Evolutionary conservation across 2,797 vertebrate species (phyloP), one percentile per base, ranked within the genome.

Genomic region (Notolabrus celidotus): DNA sequence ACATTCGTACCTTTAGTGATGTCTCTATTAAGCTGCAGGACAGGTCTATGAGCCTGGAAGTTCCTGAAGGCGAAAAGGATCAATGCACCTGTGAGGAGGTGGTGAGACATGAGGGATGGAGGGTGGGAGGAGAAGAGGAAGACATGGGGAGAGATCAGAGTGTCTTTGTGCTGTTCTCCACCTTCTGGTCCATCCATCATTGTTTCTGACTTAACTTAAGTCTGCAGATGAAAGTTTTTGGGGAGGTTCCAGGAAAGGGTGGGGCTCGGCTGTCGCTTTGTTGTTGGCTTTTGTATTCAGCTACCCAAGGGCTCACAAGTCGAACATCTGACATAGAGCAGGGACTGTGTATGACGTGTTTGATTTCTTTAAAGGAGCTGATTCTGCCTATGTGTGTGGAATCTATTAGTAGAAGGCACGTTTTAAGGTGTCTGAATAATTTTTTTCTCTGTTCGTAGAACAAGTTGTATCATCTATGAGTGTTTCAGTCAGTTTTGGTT

Each of bases 181-280:
- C 74, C 69, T 80, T 12, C 16, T 59, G 15, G 2, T 68, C 68
- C 74, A 74, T 82, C 77, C 74, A 62, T 89, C 89, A 73, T 77
- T 68, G 74, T 64, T 7, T 36, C 29, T 9, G 49, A 68, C 67
- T 79, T 77, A 73, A 49, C 55, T 59, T 49, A 38, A 20, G 25
- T 82, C 79, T 67, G 62, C 51, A 79, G 80, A 88, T 87, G 80
- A 91, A 88, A 83, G 86, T 80, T 70, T 36, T 47, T 47, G 61
- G 56, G 75, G 64, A 49, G 75, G 67, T 64, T 79, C 76, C 57
- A 47, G 70, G 63, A 67, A 23, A 59, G 62, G 84, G 88, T 16
- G 87, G 75, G 65, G 63, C 67, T 31, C 71, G 29, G 16, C 49
- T 10, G 50, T 8, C 1, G 34, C 86, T 89, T 90, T 91, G 86